phyloP scores from a whole-genome alignment of 2,888 invertebrate species.

The Amiota minor region DNA sequence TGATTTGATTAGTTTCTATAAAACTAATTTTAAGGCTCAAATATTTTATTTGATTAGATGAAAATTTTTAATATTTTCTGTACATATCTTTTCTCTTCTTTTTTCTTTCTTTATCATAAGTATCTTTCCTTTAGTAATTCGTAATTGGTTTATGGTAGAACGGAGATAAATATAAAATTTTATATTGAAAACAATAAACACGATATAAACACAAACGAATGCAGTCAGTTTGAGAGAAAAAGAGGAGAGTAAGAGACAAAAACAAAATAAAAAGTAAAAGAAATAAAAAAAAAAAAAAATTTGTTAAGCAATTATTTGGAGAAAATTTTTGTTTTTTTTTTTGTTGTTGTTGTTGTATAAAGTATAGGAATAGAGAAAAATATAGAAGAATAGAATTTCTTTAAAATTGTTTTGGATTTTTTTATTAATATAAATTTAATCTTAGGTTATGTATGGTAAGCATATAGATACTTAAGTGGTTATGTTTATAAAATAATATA shows the following conservation, averaged over 20 bases:
- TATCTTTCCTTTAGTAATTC: conserved; percentile 63
- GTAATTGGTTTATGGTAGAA: conserved; percentile 15
- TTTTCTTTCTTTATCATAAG: conserved; percentile 72
- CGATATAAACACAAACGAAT: too few relatives aligned
- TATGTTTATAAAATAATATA: conserved; percentile 10
- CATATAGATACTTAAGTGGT: too few relatives aligned
- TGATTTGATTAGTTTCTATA: neutral
- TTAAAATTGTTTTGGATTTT: neutral
- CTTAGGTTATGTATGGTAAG: too few relatives aligned
- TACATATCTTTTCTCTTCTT: conserved; percentile 69
- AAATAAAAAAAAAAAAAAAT: conserved; percentile 70
- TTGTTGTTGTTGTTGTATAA: conserved; percentile 31
- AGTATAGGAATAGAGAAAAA: conserved; percentile 16
- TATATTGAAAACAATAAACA: too few relatives aligned
- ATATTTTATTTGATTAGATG: conserved; percentile 28
- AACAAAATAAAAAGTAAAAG: too few relatives aligned
- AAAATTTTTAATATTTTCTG: conserved; percentile 43
- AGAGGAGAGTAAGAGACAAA: too few relatives aligned
- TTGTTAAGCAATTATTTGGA: conserved; percentile 66
- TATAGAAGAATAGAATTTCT: conserved; percentile 1
- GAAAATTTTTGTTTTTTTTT: conserved; percentile 46
- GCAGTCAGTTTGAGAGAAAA: too few relatives aligned
- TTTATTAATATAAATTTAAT: neutral
- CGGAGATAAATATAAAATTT: conserved; percentile 45
- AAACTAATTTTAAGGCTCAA: conserved; percentile 43